Percentiles rank a stretch among this genome's conserved stretches.
Evolutionary conservation across 1,140 invertebrate species (phyloP).

Genomic region (Drosophila ercepeae): DNA sequence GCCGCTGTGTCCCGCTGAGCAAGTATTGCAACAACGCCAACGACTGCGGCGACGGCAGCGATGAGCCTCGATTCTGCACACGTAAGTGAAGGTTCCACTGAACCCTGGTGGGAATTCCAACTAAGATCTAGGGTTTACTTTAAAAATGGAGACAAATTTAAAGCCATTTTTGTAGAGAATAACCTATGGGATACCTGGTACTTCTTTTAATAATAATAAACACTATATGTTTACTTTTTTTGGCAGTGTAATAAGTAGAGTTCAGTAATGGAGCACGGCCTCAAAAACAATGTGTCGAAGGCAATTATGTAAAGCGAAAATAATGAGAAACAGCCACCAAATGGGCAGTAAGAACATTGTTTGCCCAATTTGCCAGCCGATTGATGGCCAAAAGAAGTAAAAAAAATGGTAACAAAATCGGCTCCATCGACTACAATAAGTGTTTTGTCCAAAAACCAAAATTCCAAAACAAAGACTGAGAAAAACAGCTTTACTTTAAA

Average conservation of each 20-base stretch:
- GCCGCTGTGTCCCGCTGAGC: constrained; percentile 91
- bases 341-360: constrained; percentile 32
- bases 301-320: constrained; percentile 65
- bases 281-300: constrained; percentile 21
- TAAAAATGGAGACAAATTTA: no score
- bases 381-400: constrained; percentile 8
- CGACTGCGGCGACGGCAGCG: constrained; percentile 93
- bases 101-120: neutral
- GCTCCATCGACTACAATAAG: constrained; percentile 4
- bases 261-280: neutral
- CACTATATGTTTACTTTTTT: neutral
- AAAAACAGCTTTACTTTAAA: neutral
- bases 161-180: neutral
- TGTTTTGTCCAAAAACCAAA: neutral
- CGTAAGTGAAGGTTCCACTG: constrained; percentile 88
- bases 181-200: no score
- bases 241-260: neutral
- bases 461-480: neutral
- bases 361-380: constrained; percentile 40
- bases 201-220: no score
- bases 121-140: no score
- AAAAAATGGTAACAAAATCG: neutral
- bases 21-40: constrained; percentile 92
- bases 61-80: constrained; percentile 93
- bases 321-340: constrained; percentile 48